Percentiles rank a stretch among this genome's conserved stretches.
Evolutionary conservation across 2,888 invertebrate species (phyloP).

Genomic region (Isotomurus palustris): DNA sequence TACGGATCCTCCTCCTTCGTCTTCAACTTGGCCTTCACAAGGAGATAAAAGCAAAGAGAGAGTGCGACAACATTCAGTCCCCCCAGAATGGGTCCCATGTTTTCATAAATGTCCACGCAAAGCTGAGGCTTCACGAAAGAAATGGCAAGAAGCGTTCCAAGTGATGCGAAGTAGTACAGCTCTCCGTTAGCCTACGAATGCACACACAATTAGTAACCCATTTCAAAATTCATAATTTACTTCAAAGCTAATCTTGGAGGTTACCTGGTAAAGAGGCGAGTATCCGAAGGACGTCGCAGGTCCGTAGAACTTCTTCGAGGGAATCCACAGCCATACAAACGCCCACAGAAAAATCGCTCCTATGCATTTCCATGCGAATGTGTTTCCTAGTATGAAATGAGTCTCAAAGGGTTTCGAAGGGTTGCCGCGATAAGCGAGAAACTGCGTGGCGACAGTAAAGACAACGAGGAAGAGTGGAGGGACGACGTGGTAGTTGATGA

Average conservation of each 20-base stretch:
- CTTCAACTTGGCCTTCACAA: slow-evolving; percentile 49
- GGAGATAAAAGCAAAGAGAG: slow-evolving; percentile 51
- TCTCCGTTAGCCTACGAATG: slow-evolving; percentile 53
- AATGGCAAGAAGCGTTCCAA: slow-evolving; percentile 49
- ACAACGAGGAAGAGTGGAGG: slow-evolving; percentile 49
- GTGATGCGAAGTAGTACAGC: slow-evolving; percentile 52
- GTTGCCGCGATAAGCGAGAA: slow-evolving; percentile 47
- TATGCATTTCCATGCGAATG: slow-evolving; percentile 48
- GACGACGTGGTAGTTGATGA: slow-evolving; percentile 47
- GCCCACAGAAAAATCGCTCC: slow-evolving; percentile 49
- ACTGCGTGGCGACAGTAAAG: slow-evolving; percentile 48
- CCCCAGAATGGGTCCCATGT: slow-evolving; percentile 53
- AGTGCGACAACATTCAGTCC: slow-evolving; percentile 52
- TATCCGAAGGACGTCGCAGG: slow-evolving; percentile 54
- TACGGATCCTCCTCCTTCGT: slow-evolving; percentile 39
- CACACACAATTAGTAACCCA: background rate
- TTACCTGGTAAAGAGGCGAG: slow-evolving; percentile 49
- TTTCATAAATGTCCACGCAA: slow-evolving; percentile 51
- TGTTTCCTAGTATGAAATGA: slow-evolving; percentile 46
- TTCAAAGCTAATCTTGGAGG: background rate
- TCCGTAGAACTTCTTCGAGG: slow-evolving; percentile 50
- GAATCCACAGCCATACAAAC: slow-evolving; percentile 51
- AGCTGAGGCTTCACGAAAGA: slow-evolving; percentile 48
- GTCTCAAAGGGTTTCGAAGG: slow-evolving; percentile 37
- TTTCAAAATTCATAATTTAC: background rate